Percentiles rank a stretch among this genome's conserved stretches.
Conservation (phyloP, 2,888 invertebrate species). For the Diarsia mendica region DNA sequence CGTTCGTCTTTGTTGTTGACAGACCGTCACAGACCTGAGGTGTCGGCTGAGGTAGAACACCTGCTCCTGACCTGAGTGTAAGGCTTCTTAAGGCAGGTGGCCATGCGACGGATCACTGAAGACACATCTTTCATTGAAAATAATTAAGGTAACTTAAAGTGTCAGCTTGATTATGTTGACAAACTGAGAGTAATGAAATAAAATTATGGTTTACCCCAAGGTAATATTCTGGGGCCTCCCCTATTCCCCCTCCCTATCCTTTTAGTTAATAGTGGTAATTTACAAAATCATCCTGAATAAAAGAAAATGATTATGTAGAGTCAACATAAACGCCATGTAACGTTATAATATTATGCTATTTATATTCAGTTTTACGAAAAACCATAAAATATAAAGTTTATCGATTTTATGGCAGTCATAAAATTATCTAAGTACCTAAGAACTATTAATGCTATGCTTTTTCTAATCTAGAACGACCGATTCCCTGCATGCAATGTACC, state of each 20-base stretch:
- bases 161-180: not conserved
- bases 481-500: not conserved
- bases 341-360: not conserved
- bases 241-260: not conserved
- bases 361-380: not conserved
- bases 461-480: not conserved
- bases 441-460: not conserved
- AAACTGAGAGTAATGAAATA: not conserved
- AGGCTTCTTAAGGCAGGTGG: no score
- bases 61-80: no score
- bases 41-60: no score
- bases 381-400: not conserved
- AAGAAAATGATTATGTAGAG: not conserved
- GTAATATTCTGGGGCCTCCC: not conserved
- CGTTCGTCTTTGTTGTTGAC: no score
- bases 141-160: not conserved
- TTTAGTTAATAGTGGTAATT: not conserved
- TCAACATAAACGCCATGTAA: not conserved
- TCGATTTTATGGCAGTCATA: not conserved
- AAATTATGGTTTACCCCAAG: not conserved
- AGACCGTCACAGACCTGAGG: no score
- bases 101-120: constrained; percentile 23
- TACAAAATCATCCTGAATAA: not conserved
- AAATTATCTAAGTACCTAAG: not conserved
- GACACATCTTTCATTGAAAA: constrained; percentile 36